Conservation (phyloP, 1,140 invertebrate species). For the Agrypnia vestita region DNA sequence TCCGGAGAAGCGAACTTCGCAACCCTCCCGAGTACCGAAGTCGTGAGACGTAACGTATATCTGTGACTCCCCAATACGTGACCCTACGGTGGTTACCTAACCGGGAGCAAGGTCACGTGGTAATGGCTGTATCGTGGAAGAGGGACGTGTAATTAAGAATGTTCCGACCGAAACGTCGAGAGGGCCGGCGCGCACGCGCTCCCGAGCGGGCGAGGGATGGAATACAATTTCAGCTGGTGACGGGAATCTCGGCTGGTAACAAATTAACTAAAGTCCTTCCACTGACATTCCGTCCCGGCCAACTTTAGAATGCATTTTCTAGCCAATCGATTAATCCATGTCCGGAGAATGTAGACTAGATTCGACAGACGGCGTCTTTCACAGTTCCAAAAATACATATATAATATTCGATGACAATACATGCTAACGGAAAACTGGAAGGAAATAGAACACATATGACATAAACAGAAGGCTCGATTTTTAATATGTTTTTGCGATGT, state of each 20-base stretch:
- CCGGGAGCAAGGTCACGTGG: conserved; percentile 39
- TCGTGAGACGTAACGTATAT: conserved; percentile 7
- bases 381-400: no score
- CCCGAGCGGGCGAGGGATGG: neutral
- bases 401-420: no score
- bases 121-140: neutral
- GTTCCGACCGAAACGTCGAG: conserved; percentile 16
- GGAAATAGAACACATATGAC: no score
- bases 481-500: no score
- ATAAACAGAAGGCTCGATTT: no score
- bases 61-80: conserved; percentile 1
- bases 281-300: no score
- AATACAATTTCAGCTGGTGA: conserved; percentile 21
- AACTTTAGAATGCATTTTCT: no score
- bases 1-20: neutral
- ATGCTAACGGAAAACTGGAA: no score
- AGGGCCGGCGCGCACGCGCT: neutral
- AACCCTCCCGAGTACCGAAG: neutral
- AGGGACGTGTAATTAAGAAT: conserved; percentile 21
- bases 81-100: conserved; percentile 33
- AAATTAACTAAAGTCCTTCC: no score
- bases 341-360: no score
- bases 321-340: no score
- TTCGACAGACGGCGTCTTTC: no score
- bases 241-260: neutral